phyloP scores from a whole-genome alignment of 2,888 invertebrate genomes.

The Cryptophagus acutangulus region DNA sequence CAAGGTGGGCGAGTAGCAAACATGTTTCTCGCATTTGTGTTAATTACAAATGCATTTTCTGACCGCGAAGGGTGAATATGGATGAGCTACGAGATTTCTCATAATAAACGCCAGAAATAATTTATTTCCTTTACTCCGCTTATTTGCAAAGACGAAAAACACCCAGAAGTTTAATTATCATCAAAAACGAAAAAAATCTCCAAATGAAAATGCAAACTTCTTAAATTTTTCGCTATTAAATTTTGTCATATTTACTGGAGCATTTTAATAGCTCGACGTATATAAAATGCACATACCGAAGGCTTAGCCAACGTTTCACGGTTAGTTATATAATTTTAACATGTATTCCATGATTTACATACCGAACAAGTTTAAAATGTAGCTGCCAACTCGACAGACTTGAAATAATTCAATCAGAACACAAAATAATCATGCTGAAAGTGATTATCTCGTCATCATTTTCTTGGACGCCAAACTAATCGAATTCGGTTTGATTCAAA shows the following conservation, averaged over 20 bases:
- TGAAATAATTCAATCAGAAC: slow-evolving; percentile 1
- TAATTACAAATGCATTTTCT: slow-evolving; percentile 16
- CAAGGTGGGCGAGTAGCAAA: background rate
- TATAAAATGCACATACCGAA: too few species aligned
- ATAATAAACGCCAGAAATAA: slow-evolving; percentile 16
- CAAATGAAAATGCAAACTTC: too few species aligned
- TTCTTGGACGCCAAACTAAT: too few species aligned
- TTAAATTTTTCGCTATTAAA: too few species aligned
- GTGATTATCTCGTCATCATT: too few species aligned
- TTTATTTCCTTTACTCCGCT: slow-evolving; percentile 10
- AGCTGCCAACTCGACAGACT: background rate
- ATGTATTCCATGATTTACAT: slow-evolving; percentile 1
- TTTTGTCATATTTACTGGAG: too few species aligned
- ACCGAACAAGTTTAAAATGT: slow-evolving; percentile 1
- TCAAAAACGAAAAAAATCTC: too few species aligned
- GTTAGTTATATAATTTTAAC: slow-evolving; percentile 1
- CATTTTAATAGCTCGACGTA: too few species aligned
- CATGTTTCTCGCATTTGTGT: slow-evolving; percentile 14
- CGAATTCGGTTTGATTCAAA: too few species aligned
- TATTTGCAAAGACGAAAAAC: too few species aligned
- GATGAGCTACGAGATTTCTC: slow-evolving; percentile 15
- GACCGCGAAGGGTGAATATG: slow-evolving; percentile 14
- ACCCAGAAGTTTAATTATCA: too few species aligned
- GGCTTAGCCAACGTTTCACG: background rate
- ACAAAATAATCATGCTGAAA: too few species aligned